These are phyloP conservation scores for Drosophila pseudotalamancana DNA, from an alignment of 2,888 invertebrate genomes.

Conservation along the genomic window DNA sequence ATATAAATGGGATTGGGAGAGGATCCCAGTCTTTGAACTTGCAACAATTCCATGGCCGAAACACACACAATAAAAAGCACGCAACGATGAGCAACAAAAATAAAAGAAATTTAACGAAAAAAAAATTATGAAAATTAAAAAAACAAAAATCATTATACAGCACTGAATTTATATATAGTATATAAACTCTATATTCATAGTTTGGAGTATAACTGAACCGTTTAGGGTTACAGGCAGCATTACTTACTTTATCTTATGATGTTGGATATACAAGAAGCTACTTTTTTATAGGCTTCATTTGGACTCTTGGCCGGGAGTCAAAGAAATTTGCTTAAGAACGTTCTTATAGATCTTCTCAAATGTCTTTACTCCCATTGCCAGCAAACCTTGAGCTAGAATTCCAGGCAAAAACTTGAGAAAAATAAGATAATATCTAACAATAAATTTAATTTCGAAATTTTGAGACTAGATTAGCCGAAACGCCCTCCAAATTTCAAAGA, in stretches of 20 bases:
- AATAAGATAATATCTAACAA: conserved; percentile 10
- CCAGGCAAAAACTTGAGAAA: conserved; percentile 2
- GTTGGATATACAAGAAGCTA: conserved; percentile 42
- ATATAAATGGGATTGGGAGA: conserved; percentile 1
- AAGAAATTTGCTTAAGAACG: not conserved
- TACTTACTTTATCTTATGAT: conserved; percentile 70
- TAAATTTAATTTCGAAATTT: conserved; percentile 40
- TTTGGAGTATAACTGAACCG: conserved; percentile 63
- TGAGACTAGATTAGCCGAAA: conserved; percentile 55
- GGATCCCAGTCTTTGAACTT: conserved; percentile 25
- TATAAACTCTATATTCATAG: conserved; percentile 57
- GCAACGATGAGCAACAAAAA: conserved; percentile 45
- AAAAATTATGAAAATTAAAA: conserved; percentile 4
- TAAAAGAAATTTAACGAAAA: conserved; percentile 4
- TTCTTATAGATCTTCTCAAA: not conserved
- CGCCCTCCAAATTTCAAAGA: conserved; percentile 70
- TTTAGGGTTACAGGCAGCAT: conserved; percentile 69
- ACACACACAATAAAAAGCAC: conserved; percentile 46
- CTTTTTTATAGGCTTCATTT: conserved; percentile 42
- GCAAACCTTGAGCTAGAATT: conserved; percentile 6
- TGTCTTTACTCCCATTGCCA: conserved; percentile 1
- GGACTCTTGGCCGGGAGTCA: conserved; percentile 4
- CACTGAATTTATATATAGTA: conserved; percentile 77
- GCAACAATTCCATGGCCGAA: conserved; percentile 57
- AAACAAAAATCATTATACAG: conserved; percentile 54